Evolutionary conservation across 2,888 invertebrate genomes (phyloP).

Genomic region (Callosobruchus maculatus): DNA sequence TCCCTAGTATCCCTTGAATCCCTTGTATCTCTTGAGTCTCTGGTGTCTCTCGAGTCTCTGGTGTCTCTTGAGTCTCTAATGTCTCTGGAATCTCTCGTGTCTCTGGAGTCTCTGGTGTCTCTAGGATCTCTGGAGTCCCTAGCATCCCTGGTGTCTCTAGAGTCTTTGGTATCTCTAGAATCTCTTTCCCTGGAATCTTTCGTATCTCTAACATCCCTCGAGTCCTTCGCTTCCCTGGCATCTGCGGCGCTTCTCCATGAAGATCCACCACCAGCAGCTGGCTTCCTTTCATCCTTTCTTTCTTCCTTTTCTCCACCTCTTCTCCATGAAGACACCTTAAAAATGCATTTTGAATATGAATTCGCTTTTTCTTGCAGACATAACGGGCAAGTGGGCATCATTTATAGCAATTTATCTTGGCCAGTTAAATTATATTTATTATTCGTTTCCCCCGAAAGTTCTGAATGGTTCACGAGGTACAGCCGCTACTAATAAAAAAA

Average conservation of each 20-base stretch:
- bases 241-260: constrained; percentile 16
- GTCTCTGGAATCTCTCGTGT: constrained; percentile 1
- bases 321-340: constrained; percentile 26
- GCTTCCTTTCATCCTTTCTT: constrained; percentile 5
- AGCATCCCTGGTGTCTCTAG: not conserved
- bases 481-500: too few species aligned
- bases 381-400: too few species aligned
- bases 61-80: not conserved
- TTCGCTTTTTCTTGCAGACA: too few species aligned
- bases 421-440: too few species aligned
- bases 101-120: not conserved
- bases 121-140: constrained; percentile 1
- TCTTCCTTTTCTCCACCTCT: constrained; percentile 10
- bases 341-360: too few species aligned
- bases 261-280: constrained; percentile 10
- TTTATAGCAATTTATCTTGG: too few species aligned
- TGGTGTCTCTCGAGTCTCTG: not conserved
- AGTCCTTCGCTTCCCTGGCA: constrained; percentile 1
- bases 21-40: not conserved
- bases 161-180: not conserved
- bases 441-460: too few species aligned
- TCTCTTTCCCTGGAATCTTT: not conserved
- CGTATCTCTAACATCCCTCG: constrained; percentile 1
- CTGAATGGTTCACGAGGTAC: too few species aligned
- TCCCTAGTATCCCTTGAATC: not conserved